Conservation (phyloP, 2,113 vertebrate species). For the Eulemur macaco region DNA sequence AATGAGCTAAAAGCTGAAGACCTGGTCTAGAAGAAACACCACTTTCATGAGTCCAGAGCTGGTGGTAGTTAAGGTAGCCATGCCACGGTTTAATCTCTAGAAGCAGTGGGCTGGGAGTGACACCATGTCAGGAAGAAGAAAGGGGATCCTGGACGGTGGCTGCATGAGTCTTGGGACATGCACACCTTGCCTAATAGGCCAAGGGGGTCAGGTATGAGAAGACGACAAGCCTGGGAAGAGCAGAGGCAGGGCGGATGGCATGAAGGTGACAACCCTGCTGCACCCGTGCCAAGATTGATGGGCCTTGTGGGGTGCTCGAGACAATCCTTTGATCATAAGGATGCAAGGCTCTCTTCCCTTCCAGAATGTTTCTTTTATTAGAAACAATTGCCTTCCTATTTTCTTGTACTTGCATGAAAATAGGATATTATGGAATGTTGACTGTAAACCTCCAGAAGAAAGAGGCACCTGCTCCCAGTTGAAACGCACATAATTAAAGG, state of each 20-base stretch:
- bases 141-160: fast-evolving
- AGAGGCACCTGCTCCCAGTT: neutral
- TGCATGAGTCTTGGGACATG: neutral
- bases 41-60: neutral
- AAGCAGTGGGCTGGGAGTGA: neutral
- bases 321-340: neutral
- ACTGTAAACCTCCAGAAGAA: neutral
- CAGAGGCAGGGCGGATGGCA: neutral
- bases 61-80: fast-evolving
- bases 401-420: neutral
- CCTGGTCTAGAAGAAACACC: neutral
- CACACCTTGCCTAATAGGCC: neutral
- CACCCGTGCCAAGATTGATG: fast-evolving
- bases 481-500: neutral
- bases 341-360: neutral
- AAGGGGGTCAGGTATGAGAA: neutral
- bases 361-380: neutral
- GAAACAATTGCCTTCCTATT: neutral
- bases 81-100: neutral
- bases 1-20: neutral
- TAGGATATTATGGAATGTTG: neutral
- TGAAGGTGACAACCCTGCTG: neutral
- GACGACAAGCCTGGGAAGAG: neutral
- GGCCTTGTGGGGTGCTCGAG: neutral
- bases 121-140: neutral